Percentiles rank a stretch among this genome's conserved stretches.
Evolutionary conservation across 2,113 vertebrate species (phyloP).

Genomic region (Ceratotherium simum): DNA sequence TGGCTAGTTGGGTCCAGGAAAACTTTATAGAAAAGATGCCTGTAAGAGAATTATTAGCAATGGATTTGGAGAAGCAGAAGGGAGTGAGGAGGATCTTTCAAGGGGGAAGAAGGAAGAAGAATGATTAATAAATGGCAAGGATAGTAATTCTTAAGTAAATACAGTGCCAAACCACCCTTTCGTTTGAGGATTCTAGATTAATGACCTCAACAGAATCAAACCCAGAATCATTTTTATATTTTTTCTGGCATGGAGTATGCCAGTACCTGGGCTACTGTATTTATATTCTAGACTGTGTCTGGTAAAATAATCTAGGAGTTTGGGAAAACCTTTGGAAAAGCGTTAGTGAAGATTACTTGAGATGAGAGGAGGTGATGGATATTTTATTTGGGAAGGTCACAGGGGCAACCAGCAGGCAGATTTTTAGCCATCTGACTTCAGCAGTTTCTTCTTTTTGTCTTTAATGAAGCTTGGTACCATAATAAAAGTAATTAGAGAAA

Average conservation of each 20-base stretch:
- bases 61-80: conserved; percentile 14
- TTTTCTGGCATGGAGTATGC: background rate
- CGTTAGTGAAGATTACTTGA: conserved; percentile 56
- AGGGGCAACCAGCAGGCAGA: background rate
- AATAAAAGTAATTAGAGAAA: conserved; percentile 47
- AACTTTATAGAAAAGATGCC: conserved; percentile 27
- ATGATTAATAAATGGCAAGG: conserved; percentile 39
- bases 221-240: background rate
- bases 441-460: conserved; percentile 1
- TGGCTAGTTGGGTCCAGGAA: background rate
- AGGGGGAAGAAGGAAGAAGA: background rate
- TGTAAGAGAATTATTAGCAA: conserved; percentile 15
- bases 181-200: conserved; percentile 41
- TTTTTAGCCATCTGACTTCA: conserved; percentile 42
- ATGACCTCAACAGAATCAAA: conserved; percentile 29
- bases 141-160: conserved; percentile 40
- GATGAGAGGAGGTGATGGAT: background rate
- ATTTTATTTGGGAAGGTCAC: conserved; percentile 31
- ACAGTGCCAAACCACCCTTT: background rate
- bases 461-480: conserved; percentile 50
- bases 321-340: conserved; percentile 51
- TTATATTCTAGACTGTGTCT: conserved; percentile 19
- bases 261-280: background rate
- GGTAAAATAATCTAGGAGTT: conserved; percentile 27
- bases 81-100: conserved; percentile 4